Evolutionary conservation across 1,140 invertebrate species (phyloP), one percentile per base, ranked within the genome.

Genomic region (Colletes latitarsis): DNA sequence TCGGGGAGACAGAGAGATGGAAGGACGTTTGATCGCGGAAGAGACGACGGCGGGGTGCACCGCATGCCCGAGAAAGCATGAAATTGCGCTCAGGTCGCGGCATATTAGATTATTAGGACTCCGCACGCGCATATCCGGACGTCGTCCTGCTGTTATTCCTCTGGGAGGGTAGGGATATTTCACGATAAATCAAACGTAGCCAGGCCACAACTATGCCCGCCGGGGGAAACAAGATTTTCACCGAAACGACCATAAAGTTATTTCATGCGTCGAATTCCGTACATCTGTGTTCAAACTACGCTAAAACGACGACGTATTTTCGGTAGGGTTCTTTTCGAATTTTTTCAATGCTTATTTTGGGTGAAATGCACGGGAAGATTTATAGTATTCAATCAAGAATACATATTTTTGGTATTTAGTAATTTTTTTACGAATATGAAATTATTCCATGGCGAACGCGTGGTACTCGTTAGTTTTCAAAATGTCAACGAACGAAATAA

Each of bases 41-140:
- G 77, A 49, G 68, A 58, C 43, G n/a, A 19, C 4, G 41, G 60
- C 12, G 39, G 70, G 43, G 21, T 49, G 46, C 58, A 17, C 21
- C 49, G 64, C 71, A 82, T 84, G 84, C 81, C 82, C 73, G 76
- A 81, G 82, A 77, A 82, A 77, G 84, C 88, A 84, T 89, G 88
- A 89, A 89, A 89, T 89, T 89, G 82, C 71, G 77, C 62, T 79
- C 64, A 58, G 81, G 69, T 86, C 77, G 84, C 77, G 77, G 71
- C 77, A 77, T 86, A 87, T 87, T 86, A 84, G 85, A 87, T 87
- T 87, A 87, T 87, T 86, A 87, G 84, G 72, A 86, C 66, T 75
- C 69, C 69, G 63, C 53, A 64, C 60, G 73, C 70, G 67, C 73
- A 77, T 67, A 76, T 78, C 74, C 71, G 30, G 19, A 82, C 66